Percentiles rank a stretch among this genome's conserved stretches.
Conservation (phyloP, 2,113 vertebrate genomes). For the Furnarius figulus region DNA sequence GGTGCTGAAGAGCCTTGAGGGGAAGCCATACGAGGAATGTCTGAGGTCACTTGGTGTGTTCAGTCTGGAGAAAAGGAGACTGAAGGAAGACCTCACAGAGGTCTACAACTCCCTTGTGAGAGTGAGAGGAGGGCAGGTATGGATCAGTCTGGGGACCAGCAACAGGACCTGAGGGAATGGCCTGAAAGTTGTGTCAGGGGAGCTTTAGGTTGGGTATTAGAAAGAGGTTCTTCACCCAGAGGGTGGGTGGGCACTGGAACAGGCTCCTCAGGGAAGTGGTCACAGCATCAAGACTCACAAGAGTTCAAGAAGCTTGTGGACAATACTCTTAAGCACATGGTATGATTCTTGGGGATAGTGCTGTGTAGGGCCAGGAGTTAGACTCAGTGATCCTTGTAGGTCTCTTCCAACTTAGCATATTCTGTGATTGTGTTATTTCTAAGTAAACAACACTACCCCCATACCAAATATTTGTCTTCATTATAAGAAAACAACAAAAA, state of each 20-base stretch:
- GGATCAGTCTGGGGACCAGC: not conserved
- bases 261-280: too few relatives aligned
- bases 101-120: not conserved
- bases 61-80: too few relatives aligned
- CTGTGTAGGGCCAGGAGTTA: not conserved
- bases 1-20: too few relatives aligned
- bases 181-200: not conserved
- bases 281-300: too few relatives aligned
- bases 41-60: too few relatives aligned
- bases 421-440: not conserved
- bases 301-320: too few relatives aligned
- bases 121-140: not conserved
- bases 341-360: not conserved
- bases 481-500: not conserved
- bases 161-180: not conserved
- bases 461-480: not conserved
- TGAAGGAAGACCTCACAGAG: too few relatives aligned
- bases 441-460: not conserved
- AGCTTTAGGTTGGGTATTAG: not conserved
- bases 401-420: not conserved
- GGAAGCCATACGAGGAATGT: too few relatives aligned
- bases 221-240: not conserved
- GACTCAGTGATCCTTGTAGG: not conserved
- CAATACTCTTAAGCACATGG: too few relatives aligned
- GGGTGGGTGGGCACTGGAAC: too few relatives aligned